These are phyloP conservation scores for Onychostoma macrolepis DNA, from an alignment of 2,113 vertebrate species.

Conservation along the genomic window DNA sequence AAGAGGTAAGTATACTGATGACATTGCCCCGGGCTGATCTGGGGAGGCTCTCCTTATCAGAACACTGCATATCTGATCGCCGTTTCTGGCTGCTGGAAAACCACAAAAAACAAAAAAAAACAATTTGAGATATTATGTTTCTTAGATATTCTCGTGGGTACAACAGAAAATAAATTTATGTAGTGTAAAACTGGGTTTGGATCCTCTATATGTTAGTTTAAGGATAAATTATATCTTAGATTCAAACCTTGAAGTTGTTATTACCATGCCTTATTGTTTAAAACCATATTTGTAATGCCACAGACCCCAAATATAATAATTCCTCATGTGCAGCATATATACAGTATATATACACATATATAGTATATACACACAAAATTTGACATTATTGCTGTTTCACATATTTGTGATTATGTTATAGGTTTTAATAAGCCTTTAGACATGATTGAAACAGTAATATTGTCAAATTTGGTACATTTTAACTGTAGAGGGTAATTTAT, in stretches of 20 bases:
- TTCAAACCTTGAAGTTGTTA: neutral
- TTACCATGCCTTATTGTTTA: neutral
- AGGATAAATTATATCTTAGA: neutral
- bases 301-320: neutral
- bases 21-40: constrained; percentile 54
- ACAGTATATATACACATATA: too few species aligned
- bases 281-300: neutral
- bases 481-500: too few species aligned
- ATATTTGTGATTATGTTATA: too few species aligned
- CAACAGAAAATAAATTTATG: neutral
- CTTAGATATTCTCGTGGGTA: neutral
- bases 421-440: too few species aligned
- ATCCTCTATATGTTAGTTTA: neutral
- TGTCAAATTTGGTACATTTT: too few species aligned
- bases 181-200: neutral
- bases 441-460: too few species aligned
- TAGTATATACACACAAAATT: too few species aligned
- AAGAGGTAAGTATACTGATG: constrained; percentile 53
- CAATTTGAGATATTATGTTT: neutral
- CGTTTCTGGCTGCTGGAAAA: constrained; percentile 31
- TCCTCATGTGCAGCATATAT: too few species aligned
- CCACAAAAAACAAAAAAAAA: neutral
- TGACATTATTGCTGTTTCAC: too few species aligned
- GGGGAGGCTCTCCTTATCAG: constrained; percentile 54
- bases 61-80: constrained; percentile 54